Evolutionary conservation across 2,888 invertebrate genomes (phyloP).

Genomic region (Perizoma flavofasciatum): DNA sequence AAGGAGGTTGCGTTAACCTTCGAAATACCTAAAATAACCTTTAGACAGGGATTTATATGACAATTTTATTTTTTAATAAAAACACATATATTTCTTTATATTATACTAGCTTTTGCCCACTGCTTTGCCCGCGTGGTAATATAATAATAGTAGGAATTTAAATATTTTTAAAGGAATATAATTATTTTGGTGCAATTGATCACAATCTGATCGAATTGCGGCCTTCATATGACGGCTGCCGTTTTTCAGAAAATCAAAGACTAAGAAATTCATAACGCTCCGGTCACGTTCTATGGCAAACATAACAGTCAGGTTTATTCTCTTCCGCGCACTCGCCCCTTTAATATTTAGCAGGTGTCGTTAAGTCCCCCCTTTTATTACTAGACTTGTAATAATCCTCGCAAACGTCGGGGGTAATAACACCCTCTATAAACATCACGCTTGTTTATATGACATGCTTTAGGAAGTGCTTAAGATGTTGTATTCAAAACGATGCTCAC

Average conservation of each 20-base stretch:
- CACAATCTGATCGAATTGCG: no score
- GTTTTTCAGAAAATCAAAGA: conserved; percentile 8
- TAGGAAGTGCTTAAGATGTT: conserved; percentile 39
- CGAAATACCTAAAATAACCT: no score
- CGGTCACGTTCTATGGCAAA: conserved; percentile 60
- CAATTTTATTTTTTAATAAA: no score
- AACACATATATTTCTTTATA: no score
- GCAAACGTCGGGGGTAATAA: conserved; percentile 60
- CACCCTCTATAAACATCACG: conserved; percentile 60
- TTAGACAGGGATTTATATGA: no score
- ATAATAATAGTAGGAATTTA: no score
- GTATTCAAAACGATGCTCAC: conserved; percentile 33
- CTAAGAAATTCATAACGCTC: conserved; percentile 51
- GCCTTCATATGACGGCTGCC: not conserved
- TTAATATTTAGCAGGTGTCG: conserved; percentile 80
- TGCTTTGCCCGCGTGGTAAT: no score
- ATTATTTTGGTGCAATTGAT: no score
- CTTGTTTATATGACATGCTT: conserved; percentile 53
- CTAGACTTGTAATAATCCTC: conserved; percentile 72
- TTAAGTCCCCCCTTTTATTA: conserved; percentile 69
- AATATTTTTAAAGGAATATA: no score
- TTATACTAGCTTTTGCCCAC: no score
- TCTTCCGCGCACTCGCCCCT: conserved; percentile 59
- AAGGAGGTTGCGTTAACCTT: no score
- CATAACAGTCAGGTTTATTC: conserved; percentile 65